Evolutionary conservation across 2,113 vertebrate species (phyloP).

Genomic region (Dermatemys mawii): DNA sequence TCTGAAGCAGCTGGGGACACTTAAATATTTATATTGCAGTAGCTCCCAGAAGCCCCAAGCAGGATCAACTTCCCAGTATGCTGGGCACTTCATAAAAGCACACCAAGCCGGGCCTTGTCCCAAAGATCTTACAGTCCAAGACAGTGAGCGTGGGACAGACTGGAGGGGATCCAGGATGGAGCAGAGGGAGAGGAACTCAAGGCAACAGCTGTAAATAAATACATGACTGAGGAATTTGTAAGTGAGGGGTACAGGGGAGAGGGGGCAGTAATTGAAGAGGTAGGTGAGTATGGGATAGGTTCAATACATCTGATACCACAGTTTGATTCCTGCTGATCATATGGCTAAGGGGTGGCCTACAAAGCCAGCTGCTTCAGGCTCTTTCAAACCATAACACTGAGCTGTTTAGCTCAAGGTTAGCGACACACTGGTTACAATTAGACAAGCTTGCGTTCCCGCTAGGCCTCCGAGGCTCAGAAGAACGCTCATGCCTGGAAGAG

Average conservation of each 20-base stretch:
- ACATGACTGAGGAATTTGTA: neutral
- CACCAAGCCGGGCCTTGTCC: neutral
- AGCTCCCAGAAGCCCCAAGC: too few species aligned
- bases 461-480: neutral
- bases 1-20: neutral
- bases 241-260: neutral
- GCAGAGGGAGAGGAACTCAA: neutral
- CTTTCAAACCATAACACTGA: neutral
- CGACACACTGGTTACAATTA: neutral
- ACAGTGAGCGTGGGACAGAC: neutral
- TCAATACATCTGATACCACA: neutral
- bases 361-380: neutral
- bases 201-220: neutral
- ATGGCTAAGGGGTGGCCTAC: neutral
- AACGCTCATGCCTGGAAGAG: neutral
- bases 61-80: neutral
- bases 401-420: neutral
- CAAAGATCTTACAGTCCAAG: neutral
- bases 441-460: too few species aligned
- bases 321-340: neutral
- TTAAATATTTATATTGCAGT: neutral
- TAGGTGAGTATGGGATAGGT: neutral
- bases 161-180: neutral
- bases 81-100: neutral
- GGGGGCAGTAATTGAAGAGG: neutral